Percentiles rank a stretch among this genome's conserved stretches.
Evolutionary conservation across 64 coral and sea anemone species (phyloP).

Genomic region (Dendronephthya gigantea): DNA sequence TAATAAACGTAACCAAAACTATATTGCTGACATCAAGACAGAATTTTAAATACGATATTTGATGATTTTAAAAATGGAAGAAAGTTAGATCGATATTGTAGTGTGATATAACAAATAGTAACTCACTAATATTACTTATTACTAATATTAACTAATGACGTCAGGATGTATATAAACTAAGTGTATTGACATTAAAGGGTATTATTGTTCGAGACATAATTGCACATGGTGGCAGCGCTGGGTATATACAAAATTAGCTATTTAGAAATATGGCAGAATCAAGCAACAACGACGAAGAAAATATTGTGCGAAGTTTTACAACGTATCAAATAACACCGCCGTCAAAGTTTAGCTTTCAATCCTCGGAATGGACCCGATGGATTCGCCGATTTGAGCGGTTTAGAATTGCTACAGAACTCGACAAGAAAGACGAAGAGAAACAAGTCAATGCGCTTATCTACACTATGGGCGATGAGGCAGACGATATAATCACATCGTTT

Average conservation of each 20-base stretch:
- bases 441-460: not conserved
- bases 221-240: not conserved
- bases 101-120: too few species aligned
- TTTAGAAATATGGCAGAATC: not conserved
- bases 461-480: not conserved
- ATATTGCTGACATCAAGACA: too few species aligned
- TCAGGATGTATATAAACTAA: too few species aligned
- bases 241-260: not conserved
- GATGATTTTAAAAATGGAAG: too few species aligned
- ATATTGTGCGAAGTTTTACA: not conserved
- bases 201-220: too few species aligned
- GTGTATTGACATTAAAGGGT: too few species aligned
- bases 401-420: not conserved
- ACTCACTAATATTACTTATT: too few species aligned
- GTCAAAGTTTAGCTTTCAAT: too few species aligned
- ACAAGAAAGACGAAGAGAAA: not conserved
- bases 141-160: too few species aligned
- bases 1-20: too few species aligned
- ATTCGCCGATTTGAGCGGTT: not conserved
- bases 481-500: not conserved
- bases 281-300: not conserved
- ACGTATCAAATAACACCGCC: not conserved
- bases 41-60: too few species aligned
- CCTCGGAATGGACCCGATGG: not conserved
- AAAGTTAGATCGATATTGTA: too few species aligned